Evolutionary conservation across 2,888 invertebrate species (phyloP).

Genomic region (Tromatobia lineatoria): DNA sequence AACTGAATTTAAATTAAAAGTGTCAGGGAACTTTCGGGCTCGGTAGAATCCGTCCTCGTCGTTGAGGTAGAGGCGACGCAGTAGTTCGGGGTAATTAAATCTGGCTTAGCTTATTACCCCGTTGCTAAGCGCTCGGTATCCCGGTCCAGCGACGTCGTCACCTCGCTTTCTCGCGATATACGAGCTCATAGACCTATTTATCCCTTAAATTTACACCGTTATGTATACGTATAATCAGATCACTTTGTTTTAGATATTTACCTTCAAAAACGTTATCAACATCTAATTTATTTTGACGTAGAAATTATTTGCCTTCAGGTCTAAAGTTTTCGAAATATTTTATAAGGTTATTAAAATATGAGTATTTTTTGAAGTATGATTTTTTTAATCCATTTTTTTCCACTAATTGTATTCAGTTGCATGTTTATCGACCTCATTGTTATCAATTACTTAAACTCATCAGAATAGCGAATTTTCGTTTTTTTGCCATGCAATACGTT

Average conservation of each 20-base stretch:
- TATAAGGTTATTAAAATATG: too few species aligned
- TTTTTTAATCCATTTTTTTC: too few species aligned
- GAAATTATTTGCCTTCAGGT: too few species aligned
- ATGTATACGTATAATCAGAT: slow-evolving; percentile 12
- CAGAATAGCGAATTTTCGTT: not conserved
- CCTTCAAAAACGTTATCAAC: not conserved
- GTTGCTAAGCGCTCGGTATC: slow-evolving; percentile 60
- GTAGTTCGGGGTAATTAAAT: slow-evolving; percentile 77
- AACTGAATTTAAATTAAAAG: slow-evolving; percentile 82
- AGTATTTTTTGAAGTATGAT: too few species aligned
- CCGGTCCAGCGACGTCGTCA: slow-evolving; percentile 47
- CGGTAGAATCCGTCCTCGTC: slow-evolving; percentile 73
- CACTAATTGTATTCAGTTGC: too few species aligned
- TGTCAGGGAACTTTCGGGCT: slow-evolving; percentile 72
- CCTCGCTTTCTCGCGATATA: slow-evolving; percentile 24
- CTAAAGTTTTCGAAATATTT: too few species aligned
- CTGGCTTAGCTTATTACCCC: slow-evolving; percentile 64
- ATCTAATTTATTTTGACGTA: not conserved
- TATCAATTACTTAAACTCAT: too few species aligned
- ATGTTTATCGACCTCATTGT: too few species aligned
- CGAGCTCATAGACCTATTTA: not conserved
- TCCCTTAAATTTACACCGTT: not conserved
- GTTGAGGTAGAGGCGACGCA: slow-evolving; percentile 44
- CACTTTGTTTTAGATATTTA: not conserved
- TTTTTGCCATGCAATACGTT: too few species aligned